Percentiles rank a stretch among this genome's conserved stretches.
phyloP scores from a whole-genome alignment of 2,797 vertebrate species.

The Falco novaeseelandiae region DNA sequence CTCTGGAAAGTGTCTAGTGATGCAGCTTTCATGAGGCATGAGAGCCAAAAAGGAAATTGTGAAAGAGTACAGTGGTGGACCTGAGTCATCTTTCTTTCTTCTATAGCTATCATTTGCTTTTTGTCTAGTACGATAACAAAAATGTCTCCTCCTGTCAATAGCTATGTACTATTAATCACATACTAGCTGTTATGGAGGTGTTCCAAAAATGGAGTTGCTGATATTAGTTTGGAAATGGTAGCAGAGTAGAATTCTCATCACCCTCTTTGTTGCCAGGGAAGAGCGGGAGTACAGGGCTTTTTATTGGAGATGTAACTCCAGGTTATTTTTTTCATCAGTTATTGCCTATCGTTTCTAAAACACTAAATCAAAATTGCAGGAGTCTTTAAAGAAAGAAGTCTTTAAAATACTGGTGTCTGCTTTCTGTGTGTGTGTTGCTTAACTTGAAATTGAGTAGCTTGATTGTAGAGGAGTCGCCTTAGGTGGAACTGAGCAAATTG shows the following conservation, averaged over 20 bases:
- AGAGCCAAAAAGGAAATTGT: not conserved
- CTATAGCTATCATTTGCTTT: not conserved
- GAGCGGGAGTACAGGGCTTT: not conserved
- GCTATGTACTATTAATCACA: not conserved
- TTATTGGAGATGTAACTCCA: not conserved
- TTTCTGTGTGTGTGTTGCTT: not conserved
- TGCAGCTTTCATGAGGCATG: not conserved
- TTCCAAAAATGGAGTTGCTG: not conserved
- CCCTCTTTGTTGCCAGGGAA: not conserved
- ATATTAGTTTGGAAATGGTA: not conserved
- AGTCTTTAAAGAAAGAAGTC: not conserved
- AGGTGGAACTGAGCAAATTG: slow-evolving; percentile 12
- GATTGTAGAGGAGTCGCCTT: not conserved
- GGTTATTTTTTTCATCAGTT: not conserved
- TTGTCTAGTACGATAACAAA: not conserved
- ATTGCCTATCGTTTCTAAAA: not conserved
- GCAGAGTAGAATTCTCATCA: not conserved
- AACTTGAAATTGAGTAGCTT: not conserved
- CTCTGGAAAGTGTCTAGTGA: not conserved
- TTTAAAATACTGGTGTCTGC: not conserved
- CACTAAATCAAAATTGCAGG: not conserved
- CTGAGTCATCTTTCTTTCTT: not conserved
- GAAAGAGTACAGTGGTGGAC: not conserved
- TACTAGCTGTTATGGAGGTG: not conserved
- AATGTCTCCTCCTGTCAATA: not conserved